Base-by-base conservation (phyloP, 2,113 vertebrate genomes). In the Phasianus colchicus region DNA sequence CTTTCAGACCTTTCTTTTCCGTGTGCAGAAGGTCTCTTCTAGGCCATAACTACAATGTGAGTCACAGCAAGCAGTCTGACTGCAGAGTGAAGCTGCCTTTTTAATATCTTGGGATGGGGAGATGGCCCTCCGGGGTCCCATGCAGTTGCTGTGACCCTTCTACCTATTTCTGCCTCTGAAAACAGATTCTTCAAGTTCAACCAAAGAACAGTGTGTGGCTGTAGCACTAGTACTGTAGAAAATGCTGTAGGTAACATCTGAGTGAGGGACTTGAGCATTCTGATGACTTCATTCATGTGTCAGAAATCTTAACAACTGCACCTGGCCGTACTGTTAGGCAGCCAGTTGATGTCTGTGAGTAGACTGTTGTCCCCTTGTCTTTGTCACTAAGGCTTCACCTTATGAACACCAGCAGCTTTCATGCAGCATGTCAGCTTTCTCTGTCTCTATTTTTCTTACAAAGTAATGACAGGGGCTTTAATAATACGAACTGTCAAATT, bases 401-500 rank as follows among this genome's bases (percentile, higher is more conserved):
- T 74, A 57, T 67, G 42, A 78, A 42, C 32, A 73, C 11, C 11
- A 71, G 52, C 57, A 86, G 40, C 72, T 50, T 69, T 22, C 45
- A 77, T 67, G 65, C n/a, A 94, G 24, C 6, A 2, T 42, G 77
- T 40, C 48, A 48, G 30, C 90, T 69, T 87, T 67, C 32, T 70
- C 14, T 87, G 0, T 81, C 0, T 61, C 3, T 65, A 0, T 85
- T 92, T 92, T 92, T 92, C 86, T 96, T 94, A 87, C 48, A 86
- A 70, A 22, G 25, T 92, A 93, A 80, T 90, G 70, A 47, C 19
- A 67, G 75, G 6, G 75, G 58, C 43, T 94, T 86, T 96, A 88
- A 75, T 90, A 89, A 82, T 34, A 73, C 63, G 50, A 95, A 57
- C 89, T 93, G 77, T 73, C 63, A 75, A 65, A 93, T 75, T 89